These are phyloP conservation scores for Diplodus sargus DNA, from an alignment of 2,797 vertebrate genomes.

Conservation along the genomic window DNA sequence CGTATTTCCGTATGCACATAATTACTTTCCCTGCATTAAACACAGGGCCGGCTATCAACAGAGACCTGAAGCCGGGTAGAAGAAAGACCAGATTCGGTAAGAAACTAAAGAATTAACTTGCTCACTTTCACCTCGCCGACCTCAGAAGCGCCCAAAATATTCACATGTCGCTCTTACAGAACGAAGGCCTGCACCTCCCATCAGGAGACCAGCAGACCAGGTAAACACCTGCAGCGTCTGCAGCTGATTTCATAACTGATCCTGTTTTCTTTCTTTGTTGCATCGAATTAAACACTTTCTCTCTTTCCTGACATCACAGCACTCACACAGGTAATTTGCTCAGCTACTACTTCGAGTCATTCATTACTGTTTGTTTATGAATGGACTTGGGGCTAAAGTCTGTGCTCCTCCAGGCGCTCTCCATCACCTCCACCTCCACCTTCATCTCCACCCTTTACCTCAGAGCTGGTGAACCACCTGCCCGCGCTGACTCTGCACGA, in stretches of 20 bases:
- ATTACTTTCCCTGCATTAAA: constrained; percentile 13
- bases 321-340: constrained; percentile 68
- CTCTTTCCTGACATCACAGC: constrained; percentile 49
- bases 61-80: constrained; percentile 81
- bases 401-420: constrained; percentile 51
- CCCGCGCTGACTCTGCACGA: constrained; percentile 18
- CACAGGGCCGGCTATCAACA: constrained; percentile 77
- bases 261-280: constrained; percentile 13
- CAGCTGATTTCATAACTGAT: neutral
- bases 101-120: neutral
- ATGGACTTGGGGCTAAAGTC: constrained; percentile 1
- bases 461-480: constrained; percentile 32
- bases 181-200: neutral
- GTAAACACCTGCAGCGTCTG: constrained; percentile 42
- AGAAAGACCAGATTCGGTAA: constrained; percentile 67
- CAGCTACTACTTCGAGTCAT: neutral
- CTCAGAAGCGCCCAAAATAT: neutral
- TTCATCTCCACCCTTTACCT: neutral
- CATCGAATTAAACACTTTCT: constrained; percentile 18
- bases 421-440: constrained; percentile 5
- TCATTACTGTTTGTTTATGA: neutral
- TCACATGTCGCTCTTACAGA: constrained; percentile 57
- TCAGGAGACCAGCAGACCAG: constrained; percentile 38
- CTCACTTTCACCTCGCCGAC: neutral
- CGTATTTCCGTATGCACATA: too few species aligned